Base-by-base conservation (phyloP, 2,888 invertebrate species). In the Cephus nigrinus region DNA sequence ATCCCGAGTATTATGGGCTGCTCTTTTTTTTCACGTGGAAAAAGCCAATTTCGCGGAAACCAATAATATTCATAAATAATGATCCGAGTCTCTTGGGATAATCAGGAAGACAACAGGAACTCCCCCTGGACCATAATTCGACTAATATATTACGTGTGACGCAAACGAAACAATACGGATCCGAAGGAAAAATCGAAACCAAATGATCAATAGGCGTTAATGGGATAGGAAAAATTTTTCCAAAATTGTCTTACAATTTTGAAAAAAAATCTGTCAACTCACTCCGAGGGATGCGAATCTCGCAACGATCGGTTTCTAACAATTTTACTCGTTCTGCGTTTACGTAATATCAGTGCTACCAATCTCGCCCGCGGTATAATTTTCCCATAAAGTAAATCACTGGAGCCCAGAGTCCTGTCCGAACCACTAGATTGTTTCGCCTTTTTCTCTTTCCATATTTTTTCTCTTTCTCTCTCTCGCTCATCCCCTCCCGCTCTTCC, bases 371-470 rank as follows among this genome's bases (percentile, higher is more conserved):
- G 69, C 82, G 76, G 85, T 80, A 86, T 86, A 86, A 85, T 86
- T 85, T 81, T 78, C 75, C 81, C 81, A 81, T 84, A 83, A 86
- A 84, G 83, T 81, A 82, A 81, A 79, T 82, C 80, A 82, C 77
- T 40, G 55, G 12, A 55, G 74, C 40, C 68, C 68, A 71, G 68
- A 74, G 75, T 76, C 73, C 71, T 36, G 77, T 80, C 81, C 80
- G 79, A 77, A 76, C 77, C 81, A 80, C 80, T 79, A 79, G 69
- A 76, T 80, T 82, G 80, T 78, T 74, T 82, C 78, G 73, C 23
- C 55, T 55, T 55, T 55, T 55, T 55, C 23, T 23, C 55, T 55
- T 55, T 55, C 55, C 55, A 55, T 55, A 35, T 55, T 55, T 55
- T 55, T 9, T 55, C 40, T 40, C 40, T 40, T 2, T 55, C 1